phyloP scores from a whole-genome alignment of 1,140 invertebrate genomes.

The Leptopilina clavipes region DNA sequence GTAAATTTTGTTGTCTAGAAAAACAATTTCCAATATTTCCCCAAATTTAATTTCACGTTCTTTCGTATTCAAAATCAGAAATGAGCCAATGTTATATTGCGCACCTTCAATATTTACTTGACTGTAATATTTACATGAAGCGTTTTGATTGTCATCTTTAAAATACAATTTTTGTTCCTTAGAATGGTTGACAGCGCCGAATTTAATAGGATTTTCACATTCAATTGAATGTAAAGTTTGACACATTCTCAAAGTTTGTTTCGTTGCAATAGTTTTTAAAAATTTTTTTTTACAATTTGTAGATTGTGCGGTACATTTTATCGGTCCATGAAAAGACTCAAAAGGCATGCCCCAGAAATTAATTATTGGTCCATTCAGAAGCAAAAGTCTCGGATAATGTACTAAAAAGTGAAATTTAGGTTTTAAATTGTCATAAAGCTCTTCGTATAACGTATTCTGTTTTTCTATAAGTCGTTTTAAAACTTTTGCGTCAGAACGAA shows the following conservation, averaged over 20 bases:
- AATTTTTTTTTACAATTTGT: neutral
- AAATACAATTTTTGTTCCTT: neutral
- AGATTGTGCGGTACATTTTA: neutral
- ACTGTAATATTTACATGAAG: conserved; percentile 1
- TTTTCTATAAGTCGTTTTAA: neutral
- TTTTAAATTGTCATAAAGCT: neutral
- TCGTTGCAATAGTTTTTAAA: neutral
- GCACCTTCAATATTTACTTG: neutral
- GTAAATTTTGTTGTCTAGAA: neutral
- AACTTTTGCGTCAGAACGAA: neutral
- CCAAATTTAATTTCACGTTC: neutral
- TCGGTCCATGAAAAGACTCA: neutral
- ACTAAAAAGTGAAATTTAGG: conserved; percentile 14
- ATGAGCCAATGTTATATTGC: neutral
- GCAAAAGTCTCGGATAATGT: neutral
- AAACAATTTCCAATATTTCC: neutral
- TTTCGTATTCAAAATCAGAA: neutral
- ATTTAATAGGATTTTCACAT: neutral
- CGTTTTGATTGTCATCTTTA: neutral
- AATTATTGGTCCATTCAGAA: neutral
- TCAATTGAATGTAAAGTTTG: conserved; percentile 7
- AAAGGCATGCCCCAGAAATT: conserved; percentile 17
- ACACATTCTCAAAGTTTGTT: conserved; percentile 3
- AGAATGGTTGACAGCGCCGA: neutral
- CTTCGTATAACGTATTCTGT: neutral